A percentile compares a stretch with the other conserved stretches of the same genome.
Evolutionary conservation across 2,113 vertebrate species (phyloP).

Genomic region (Fregata magnificens): DNA sequence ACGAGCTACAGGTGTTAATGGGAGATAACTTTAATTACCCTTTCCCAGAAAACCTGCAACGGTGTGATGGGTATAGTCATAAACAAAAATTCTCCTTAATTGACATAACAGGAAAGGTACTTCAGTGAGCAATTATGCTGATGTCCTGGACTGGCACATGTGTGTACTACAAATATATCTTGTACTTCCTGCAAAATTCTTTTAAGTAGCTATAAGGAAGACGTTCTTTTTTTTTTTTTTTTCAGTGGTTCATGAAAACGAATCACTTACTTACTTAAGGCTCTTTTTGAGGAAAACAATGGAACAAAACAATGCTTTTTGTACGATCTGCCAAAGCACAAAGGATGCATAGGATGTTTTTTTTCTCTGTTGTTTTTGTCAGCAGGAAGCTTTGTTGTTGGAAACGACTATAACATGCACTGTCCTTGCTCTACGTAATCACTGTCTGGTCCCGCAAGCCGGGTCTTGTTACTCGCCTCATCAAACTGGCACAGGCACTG

Average conservation of each 20-base stretch:
- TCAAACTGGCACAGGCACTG: neutral
- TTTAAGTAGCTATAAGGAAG: conserved; percentile 58
- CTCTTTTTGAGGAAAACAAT: conserved; percentile 68
- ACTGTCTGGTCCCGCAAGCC: conserved; percentile 40
- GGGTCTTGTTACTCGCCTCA: neutral
- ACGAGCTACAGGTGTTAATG: neutral
- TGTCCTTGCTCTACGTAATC: conserved; percentile 54
- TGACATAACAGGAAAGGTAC: conserved; percentile 66
- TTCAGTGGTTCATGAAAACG: neutral
- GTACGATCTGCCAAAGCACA: conserved; percentile 61
- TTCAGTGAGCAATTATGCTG: conserved; percentile 22
- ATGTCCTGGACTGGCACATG: conserved; percentile 41
- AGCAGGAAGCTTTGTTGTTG: conserved; percentile 70
- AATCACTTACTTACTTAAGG: conserved; percentile 52
- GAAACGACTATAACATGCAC: conserved; percentile 64
- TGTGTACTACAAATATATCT: conserved; percentile 20
- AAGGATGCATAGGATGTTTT: conserved; percentile 58
- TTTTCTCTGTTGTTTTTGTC: conserved; percentile 40
- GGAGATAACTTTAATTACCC: neutral
- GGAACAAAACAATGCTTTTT: conserved; percentile 68
- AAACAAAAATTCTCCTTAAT: conserved; percentile 14
- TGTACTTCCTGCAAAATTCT: conserved; percentile 62
- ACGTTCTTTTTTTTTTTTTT: neutral
- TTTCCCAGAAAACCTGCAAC: conserved; percentile 33
- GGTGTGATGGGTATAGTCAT: neutral